A percentile compares a stretch with the other conserved stretches of the same genome.
Conservation (phyloP, 2,113 vertebrate species). For the Plestiodon gilberti region DNA sequence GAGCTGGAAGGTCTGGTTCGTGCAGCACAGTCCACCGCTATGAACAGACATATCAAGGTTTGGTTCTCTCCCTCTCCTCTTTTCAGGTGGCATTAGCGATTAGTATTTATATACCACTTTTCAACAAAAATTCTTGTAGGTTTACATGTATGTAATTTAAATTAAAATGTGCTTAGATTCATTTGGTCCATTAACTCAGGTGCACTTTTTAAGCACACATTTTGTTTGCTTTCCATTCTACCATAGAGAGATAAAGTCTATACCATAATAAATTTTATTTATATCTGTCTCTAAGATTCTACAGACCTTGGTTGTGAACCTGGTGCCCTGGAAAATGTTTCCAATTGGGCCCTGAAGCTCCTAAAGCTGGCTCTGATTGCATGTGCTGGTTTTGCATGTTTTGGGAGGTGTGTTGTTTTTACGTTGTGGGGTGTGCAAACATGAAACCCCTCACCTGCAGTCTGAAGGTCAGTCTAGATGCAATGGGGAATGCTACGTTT, state of each 20-base stretch:
- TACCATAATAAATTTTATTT: too few relatives aligned
- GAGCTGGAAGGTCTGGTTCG: slow-evolving; percentile 94
- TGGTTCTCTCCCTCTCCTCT: slow-evolving; percentile 34
- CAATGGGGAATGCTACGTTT: neutral
- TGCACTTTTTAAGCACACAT: neutral
- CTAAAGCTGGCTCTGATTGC: too few relatives aligned
- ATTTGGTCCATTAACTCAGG: too few relatives aligned
- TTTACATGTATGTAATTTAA: too few relatives aligned
- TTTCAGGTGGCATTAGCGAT: neutral
- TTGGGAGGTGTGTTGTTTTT: neutral
- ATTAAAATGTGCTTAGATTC: too few relatives aligned
- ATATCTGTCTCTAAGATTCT: too few relatives aligned
- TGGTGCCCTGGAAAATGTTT: neutral
- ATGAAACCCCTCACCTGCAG: neutral
- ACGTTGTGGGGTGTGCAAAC: neutral
- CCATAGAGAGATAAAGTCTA: too few relatives aligned
- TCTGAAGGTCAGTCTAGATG: neutral
- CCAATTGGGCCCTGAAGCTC: too few relatives aligned
- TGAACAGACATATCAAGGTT: slow-evolving; percentile 99
- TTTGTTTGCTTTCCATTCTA: neutral
- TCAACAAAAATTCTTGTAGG: too few relatives aligned
- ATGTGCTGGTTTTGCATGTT: neutral
- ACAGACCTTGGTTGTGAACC: too few relatives aligned
- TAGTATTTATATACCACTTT: too few relatives aligned
- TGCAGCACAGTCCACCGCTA: slow-evolving; percentile 95